phyloP scores from a whole-genome alignment of 2,888 invertebrate genomes.

The Cheilosia vulpina region DNA sequence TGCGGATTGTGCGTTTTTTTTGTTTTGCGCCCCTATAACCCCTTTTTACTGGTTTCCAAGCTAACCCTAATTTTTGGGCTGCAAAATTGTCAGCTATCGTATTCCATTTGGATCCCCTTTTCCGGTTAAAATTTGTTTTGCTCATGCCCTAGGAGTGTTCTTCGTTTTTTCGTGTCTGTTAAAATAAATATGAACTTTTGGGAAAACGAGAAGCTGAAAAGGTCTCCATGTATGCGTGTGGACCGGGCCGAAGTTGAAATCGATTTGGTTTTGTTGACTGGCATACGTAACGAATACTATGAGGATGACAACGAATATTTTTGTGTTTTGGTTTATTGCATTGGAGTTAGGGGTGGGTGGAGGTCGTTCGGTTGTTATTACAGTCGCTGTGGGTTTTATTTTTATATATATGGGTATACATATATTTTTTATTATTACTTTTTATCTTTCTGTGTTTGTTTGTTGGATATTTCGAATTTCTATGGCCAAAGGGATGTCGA shows the following conservation, averaged over 20 bases:
- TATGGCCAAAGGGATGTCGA: slow-evolving; percentile 41
- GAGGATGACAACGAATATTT: slow-evolving; percentile 51
- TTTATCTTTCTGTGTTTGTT: slow-evolving; percentile 56
- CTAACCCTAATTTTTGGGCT: slow-evolving; percentile 65
- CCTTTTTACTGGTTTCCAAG: slow-evolving; percentile 50
- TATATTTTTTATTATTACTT: slow-evolving; percentile 55
- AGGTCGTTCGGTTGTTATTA: slow-evolving; percentile 64
- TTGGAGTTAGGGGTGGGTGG: slow-evolving; percentile 17
- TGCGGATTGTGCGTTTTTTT: slow-evolving; percentile 25
- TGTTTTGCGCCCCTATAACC: background rate
- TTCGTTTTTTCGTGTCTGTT: slow-evolving; percentile 42
- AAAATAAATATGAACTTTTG: slow-evolving; percentile 62
- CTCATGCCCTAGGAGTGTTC: background rate
- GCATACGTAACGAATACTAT: slow-evolving; percentile 41
- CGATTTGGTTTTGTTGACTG: slow-evolving; percentile 73
- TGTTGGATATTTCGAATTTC: slow-evolving; percentile 41
- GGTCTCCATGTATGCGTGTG: slow-evolving; percentile 47
- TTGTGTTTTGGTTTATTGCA: slow-evolving; percentile 60
- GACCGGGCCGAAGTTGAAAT: slow-evolving; percentile 45
- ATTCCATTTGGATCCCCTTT: slow-evolving; percentile 68
- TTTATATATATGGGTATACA: slow-evolving; percentile 32
- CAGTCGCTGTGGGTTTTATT: slow-evolving; percentile 61
- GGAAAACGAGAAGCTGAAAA: slow-evolving; percentile 27
- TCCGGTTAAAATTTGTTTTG: slow-evolving; percentile 56
- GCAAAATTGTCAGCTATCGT: slow-evolving; percentile 69